phyloP scores from a whole-genome alignment of 2,888 invertebrate species.

The Agrypnus murinus region DNA sequence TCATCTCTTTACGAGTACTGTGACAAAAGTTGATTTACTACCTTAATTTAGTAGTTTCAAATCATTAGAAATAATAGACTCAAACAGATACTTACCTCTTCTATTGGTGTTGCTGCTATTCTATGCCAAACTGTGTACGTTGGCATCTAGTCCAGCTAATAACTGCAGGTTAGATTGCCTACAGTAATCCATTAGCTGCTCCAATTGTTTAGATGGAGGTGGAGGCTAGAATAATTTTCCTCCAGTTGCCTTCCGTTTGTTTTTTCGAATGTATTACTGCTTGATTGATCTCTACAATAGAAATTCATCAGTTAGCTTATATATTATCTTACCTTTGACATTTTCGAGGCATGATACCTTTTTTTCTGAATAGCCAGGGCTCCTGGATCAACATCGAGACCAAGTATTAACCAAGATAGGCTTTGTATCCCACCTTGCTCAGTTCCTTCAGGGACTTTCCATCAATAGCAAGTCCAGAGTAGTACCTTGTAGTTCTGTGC shows the following conservation, averaged over 20 bases:
- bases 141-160: neutral
- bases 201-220: neutral
- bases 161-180: neutral
- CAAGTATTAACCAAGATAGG: no score
- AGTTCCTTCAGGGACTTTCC: no score
- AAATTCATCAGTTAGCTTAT: neutral
- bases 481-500: no score
- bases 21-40: neutral
- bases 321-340: neutral
- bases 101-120: conserved; percentile 3
- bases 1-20: conserved; percentile 5
- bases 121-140: neutral
- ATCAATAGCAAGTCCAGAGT: no score
- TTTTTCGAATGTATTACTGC: neutral
- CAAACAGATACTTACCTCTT: conserved; percentile 8
- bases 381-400: conserved; percentile 10
- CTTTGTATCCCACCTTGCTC: no score
- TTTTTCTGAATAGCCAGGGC: neutral
- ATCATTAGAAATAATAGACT: conserved; percentile 5
- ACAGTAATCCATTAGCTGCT: neutral
- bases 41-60: neutral
- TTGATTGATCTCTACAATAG: neutral
- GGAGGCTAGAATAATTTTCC: neutral
- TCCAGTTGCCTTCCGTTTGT: neutral
- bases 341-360: neutral